Conservation (phyloP, 2,888 invertebrate genomes). For the Xestoiulus laeticollis region DNA sequence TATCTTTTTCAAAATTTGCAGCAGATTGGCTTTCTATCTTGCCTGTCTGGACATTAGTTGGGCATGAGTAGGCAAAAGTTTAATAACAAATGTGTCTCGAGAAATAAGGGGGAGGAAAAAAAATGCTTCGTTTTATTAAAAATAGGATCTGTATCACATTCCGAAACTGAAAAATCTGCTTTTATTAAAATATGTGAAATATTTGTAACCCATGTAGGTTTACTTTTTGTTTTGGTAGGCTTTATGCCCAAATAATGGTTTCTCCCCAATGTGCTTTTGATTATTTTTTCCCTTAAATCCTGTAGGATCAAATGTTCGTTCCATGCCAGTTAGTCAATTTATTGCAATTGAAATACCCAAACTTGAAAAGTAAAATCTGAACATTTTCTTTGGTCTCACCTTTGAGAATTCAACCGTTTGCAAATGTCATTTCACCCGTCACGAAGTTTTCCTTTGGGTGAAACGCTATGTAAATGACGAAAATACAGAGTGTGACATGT, state of each 20-base stretch:
- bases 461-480: not conserved
- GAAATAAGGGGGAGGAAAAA: not conserved
- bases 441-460: not conserved
- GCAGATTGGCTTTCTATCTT: not conserved
- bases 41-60: not conserved
- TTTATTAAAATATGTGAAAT: not conserved
- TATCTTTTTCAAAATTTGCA: not conserved
- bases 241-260: not conserved
- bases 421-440: not conserved
- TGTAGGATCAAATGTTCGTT: not conserved
- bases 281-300: not conserved
- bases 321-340: not conserved
- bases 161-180: conserved; percentile 11
- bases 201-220: not conserved
- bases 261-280: not conserved
- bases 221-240: not conserved
- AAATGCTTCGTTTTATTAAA: conserved; percentile 3
- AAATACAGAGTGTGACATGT: not conserved
- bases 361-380: not conserved
- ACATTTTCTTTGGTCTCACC: not conserved
- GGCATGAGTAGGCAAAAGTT: conserved; percentile 30
- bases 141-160: not conserved
- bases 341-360: conserved; percentile 22
- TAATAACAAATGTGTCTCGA: not conserved
- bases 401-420: conserved; percentile 24